A percentile compares a stretch with the other conserved stretches of the same genome.
These are phyloP conservation scores for Pseudorasbora parva DNA, from an alignment of 2,113 vertebrate genomes.

Conservation along the genomic window DNA sequence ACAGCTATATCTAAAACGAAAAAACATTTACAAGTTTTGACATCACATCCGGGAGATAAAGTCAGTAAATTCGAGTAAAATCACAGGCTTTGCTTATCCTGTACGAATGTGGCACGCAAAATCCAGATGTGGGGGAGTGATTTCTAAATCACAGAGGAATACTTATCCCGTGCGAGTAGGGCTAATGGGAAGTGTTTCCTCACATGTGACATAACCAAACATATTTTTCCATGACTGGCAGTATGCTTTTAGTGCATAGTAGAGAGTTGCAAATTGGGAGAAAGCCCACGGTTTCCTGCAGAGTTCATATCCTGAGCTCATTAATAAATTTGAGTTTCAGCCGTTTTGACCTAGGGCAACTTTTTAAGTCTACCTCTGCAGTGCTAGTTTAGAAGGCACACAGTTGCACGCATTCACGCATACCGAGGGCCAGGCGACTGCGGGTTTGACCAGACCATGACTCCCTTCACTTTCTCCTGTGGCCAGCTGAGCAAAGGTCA, in stretches of 20 bases:
- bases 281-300: background rate
- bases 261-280: background rate
- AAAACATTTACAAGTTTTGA: no score
- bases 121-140: no score
- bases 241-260: background rate
- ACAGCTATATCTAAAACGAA: no score
- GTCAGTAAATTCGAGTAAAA: no score
- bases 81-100: no score
- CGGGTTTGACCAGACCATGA: background rate
- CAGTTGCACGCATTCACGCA: background rate
- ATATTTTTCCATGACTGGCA: no score
- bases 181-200: no score
- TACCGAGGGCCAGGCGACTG: background rate
- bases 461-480: background rate
- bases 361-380: background rate
- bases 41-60: no score
- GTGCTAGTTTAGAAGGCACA: background rate
- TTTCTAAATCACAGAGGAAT: no score
- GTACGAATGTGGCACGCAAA: no score
- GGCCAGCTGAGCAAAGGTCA: background rate
- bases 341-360: background rate
- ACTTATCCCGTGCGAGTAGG: no score
- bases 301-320: background rate
- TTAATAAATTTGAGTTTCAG: background rate
- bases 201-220: no score